Evolutionary conservation across 2,888 invertebrate genomes (phyloP).

Genomic region (Hydrotaea diabolus): DNA sequence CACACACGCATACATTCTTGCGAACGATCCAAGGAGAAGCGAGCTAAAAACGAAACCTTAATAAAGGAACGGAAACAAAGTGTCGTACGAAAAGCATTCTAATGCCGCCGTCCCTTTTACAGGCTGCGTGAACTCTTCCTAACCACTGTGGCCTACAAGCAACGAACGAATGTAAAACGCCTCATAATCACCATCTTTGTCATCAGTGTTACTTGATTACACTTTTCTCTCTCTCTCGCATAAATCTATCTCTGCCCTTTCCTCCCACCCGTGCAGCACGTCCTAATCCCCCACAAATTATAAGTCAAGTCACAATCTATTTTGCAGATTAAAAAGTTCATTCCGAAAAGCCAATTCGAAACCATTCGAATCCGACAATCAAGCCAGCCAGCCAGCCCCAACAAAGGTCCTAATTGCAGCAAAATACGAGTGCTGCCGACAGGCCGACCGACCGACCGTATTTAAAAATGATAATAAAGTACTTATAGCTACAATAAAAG

Average conservation of each 20-base stretch:
- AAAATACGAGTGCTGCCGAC: background rate
- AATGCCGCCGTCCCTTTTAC: constrained; percentile 32
- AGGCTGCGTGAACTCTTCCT: constrained; percentile 21
- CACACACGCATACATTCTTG: constrained; percentile 3
- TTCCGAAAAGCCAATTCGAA: constrained; percentile 58
- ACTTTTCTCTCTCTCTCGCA: constrained; percentile 30
- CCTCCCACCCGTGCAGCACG: background rate
- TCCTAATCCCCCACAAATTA: constrained; percentile 45
- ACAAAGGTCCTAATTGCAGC: constrained; percentile 61
- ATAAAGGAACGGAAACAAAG: constrained; percentile 79
- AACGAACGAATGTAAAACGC: constrained; percentile 4
- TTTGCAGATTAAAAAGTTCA: constrained; percentile 44
- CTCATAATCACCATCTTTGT: constrained; percentile 42
- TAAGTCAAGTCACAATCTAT: constrained; percentile 40
- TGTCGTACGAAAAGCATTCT: constrained; percentile 71
- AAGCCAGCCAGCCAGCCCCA: constrained; percentile 55
- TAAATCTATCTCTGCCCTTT: constrained; percentile 38
- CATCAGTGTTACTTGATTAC: constrained; percentile 45
- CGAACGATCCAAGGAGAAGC: constrained; percentile 34
- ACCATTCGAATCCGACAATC: constrained; percentile 59
- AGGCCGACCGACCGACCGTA: background rate
- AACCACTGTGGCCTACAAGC: constrained; percentile 14
- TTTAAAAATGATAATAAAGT: constrained; percentile 35
- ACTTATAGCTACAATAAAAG: constrained; percentile 60
- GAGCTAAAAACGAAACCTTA: constrained; percentile 67